Base-by-base conservation (phyloP, 2,113 vertebrate genomes). In the Gallinago undulata region DNA sequence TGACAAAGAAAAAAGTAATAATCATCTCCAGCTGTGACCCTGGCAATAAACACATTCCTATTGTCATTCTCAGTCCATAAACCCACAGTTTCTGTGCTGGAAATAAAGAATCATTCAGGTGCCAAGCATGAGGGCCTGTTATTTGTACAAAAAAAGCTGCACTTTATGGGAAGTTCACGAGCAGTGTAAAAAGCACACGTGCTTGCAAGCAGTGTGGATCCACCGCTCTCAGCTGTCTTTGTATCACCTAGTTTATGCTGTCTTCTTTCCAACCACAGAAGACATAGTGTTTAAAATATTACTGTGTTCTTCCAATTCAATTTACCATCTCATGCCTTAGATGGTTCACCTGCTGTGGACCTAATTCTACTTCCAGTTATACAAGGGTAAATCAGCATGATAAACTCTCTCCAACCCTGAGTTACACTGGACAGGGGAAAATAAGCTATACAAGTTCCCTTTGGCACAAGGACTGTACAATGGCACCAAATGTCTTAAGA, bases 1-100 rank as follows among this genome's bases (percentile, higher is more conserved):
- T 55, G 48, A 93, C 35, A 76, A 84, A 94, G 66, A 66, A 97
- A 92, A 94, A 87, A 84, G 80, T 73, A 94, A 87, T 95, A 92
- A 95, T 76, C 79, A 87, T 82, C 84, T 89, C 96, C 94, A 96
- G 95, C 96, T 97, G 95, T 84, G 96, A 91, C 77, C 73, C 69
- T 19, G 69, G 80, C 86, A 76, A 92, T 92, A 94, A 93, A 87
- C 88, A 92, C 80, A 95, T 95, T 95, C 95, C 66, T 95, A 69
- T 91, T 96, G 77, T 94, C 48, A 31, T 95, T 95, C 81, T 89
- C 69, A 82, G 77, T 80, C 89, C 89, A 76, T 66, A 97, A 95
- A 92, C 51, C 69, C 84, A 47, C 66, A 28, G 95, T 12, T 62
- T 87, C 89, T 76, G 90, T 82, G 86, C 89, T 95, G 96, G 94